phyloP scores from a whole-genome alignment of 2,888 invertebrate genomes.

The Tyria jacobaeae region DNA sequence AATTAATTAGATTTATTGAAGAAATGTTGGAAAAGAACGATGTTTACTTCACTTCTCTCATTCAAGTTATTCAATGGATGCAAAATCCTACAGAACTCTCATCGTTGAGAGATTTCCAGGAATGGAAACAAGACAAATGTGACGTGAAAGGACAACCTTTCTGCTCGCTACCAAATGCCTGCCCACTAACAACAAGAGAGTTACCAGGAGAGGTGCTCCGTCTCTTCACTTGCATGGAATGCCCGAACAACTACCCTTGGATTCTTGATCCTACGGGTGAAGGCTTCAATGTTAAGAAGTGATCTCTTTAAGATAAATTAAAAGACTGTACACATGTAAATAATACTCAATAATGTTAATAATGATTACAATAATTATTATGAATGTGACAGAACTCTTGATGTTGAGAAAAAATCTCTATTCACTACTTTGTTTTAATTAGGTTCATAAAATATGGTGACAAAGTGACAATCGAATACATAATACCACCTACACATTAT shows the following conservation, averaged over 20 bases:
- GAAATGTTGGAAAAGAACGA: conserved; percentile 96
- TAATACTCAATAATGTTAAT: conserved; percentile 85
- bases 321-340: conserved; percentile 87
- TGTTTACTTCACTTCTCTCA: conserved; percentile 96
- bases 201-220: conserved; percentile 96
- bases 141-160: conserved; percentile 97
- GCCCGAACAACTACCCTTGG: conserved; percentile 98
- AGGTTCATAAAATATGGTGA: conserved; percentile 33
- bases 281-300: conserved; percentile 94
- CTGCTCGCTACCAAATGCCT: conserved; percentile 96
- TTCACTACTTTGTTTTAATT: conserved; percentile 40
- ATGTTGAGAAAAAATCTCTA: conserved; percentile 37
- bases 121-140: conserved; percentile 97
- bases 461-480: conserved; percentile 38
- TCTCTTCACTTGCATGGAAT: conserved; percentile 98
- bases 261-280: conserved; percentile 97
- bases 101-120: conserved; percentile 95
- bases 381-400: conserved; percentile 62
- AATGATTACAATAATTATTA: conserved; percentile 65
- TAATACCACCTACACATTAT: conserved; percentile 37
- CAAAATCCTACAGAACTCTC: conserved; percentile 96
- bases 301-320: conserved; percentile 84
- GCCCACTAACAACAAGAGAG: conserved; percentile 95
- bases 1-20: conserved; percentile 96
- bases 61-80: conserved; percentile 98